Base-by-base conservation (phyloP, 2,113 vertebrate genomes). In the Lepus timidus region DNA sequence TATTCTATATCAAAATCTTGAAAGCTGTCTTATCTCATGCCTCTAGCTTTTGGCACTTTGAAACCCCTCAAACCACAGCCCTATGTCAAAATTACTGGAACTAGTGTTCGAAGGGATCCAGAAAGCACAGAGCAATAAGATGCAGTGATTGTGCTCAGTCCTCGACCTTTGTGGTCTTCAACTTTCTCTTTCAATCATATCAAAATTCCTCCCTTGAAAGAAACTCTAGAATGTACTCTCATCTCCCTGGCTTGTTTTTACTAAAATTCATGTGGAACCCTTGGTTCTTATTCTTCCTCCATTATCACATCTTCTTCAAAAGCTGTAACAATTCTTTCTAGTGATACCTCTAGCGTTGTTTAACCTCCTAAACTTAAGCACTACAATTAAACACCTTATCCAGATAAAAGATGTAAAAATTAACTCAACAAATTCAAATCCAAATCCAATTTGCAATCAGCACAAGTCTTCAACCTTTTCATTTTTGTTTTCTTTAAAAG, bases 391-490 rank as follows among this genome's bases (percentile, higher is more conserved):
- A 62, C 39, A 51, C 3, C 55, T 10, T 14, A 6, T 52, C 29
- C 49, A 44, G 39, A 39, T 80, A 83, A 19, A 44, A 29, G 58
- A 0, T 16, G 3, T 80, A 51, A 70, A n/a, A 87, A 61, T 27
- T 89, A 55, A 87, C 55, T 61, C 7, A 64, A 49, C 64, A 94
- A 20, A 29, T 85, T 97, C 29, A 92, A 85, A 86, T 62, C 44
- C 36, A 90, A 74, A 29, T 71, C 10, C 19, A 74, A 25, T 83
- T 68, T 91, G 9, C 27, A 74, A 19, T 23, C 64, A 82, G 58
- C 13, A 86, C 12, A 89, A 25, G 10, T 13, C 33, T 88, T 85
- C n/a, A 71, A 17, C 6, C 16, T 78, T 88, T n/a, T 80, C 29
- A 44, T 44, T 44, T 44, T 44, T 44, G 44, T 7, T 44, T 7